A percentile compares a stretch with the other conserved stretches of the same genome.
These are phyloP conservation scores for Amphibalanus amphitrite DNA, from an alignment of 1,140 invertebrate genomes.

Conservation along the genomic window DNA sequence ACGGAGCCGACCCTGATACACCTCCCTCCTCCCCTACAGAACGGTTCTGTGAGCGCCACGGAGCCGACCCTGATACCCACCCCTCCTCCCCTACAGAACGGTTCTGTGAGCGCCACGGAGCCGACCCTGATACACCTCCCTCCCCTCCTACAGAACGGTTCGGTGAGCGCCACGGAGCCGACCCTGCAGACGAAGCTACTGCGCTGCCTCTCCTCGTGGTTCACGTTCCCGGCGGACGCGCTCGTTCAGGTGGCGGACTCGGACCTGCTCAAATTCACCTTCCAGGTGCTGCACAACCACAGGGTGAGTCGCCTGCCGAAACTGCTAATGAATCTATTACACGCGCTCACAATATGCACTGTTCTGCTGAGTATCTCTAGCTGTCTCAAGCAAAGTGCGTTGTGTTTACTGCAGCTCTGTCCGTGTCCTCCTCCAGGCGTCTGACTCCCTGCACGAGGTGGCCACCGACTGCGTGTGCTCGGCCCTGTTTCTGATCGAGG, in stretches of 20 bases:
- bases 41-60: too few relatives aligned
- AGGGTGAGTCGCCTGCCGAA: neutral
- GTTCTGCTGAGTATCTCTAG: too few relatives aligned
- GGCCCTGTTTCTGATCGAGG: constrained; percentile 58
- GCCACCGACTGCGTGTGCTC: constrained; percentile 79
- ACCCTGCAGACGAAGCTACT: constrained; percentile 9
- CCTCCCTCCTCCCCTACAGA: too few relatives aligned
- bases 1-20: too few relatives aligned
- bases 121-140: too few relatives aligned
- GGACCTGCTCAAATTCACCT: constrained; percentile 13
- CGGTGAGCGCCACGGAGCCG: neutral
- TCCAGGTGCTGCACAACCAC: constrained; percentile 15
- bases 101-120: too few relatives aligned
- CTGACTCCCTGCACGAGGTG: constrained; percentile 52
- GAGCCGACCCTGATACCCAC: too few relatives aligned
- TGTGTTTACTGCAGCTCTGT: too few relatives aligned
- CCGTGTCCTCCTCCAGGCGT: constrained; percentile 13
- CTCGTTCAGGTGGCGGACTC: constrained; percentile 15
- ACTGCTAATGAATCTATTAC: too few relatives aligned
- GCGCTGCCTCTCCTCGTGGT: constrained; percentile 18
- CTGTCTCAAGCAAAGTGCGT: too few relatives aligned
- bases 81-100: too few relatives aligned
- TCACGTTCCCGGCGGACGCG: constrained; percentile 19
- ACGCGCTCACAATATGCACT: too few relatives aligned
- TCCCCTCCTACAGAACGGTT: neutral